Percentiles rank a stretch among this genome's conserved stretches.
These are phyloP conservation scores for Parapristionchus giblindavisi DNA, from an alignment of 2,888 invertebrate genomes.

Conservation along the genomic window DNA sequence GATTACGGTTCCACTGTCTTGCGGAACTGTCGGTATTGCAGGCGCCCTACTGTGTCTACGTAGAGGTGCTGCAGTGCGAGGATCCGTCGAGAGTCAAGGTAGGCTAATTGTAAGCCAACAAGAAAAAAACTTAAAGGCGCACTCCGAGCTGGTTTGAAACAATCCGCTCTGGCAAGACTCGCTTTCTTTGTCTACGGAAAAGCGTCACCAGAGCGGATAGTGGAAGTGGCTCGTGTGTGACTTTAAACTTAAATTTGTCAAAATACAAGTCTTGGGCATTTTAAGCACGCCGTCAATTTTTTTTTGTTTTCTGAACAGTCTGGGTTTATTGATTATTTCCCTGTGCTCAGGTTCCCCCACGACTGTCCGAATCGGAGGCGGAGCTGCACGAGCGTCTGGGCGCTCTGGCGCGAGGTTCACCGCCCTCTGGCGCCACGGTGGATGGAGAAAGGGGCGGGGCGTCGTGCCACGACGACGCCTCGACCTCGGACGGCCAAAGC, in stretches of 20 bases:
- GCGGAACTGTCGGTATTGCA: conserved; percentile 66
- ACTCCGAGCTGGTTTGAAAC: too few relatives aligned
- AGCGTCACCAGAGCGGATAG: too few relatives aligned
- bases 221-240: too few relatives aligned
- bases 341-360: conserved; percentile 31
- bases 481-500: neutral
- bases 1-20: neutral
- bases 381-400: conserved; percentile 38
- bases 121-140: too few relatives aligned
- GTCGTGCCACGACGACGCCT: neutral
- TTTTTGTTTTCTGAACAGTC: too few relatives aligned
- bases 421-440: neutral
- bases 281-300: too few relatives aligned
- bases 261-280: too few relatives aligned
- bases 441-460: neutral
- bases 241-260: too few relatives aligned
- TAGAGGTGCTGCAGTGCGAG: conserved; percentile 79
- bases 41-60: conserved; percentile 97
- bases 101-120: neutral
- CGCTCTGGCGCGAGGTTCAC: conserved; percentile 18
- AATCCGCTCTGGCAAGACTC: too few relatives aligned
- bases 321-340: too few relatives aligned
- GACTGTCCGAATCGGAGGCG: conserved; percentile 40
- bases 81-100: conserved; percentile 37
- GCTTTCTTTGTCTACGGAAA: too few relatives aligned